These are phyloP conservation scores for Hippoglossus hippoglossus DNA, from an alignment of 2,797 vertebrate species.

Conservation along the genomic window DNA sequence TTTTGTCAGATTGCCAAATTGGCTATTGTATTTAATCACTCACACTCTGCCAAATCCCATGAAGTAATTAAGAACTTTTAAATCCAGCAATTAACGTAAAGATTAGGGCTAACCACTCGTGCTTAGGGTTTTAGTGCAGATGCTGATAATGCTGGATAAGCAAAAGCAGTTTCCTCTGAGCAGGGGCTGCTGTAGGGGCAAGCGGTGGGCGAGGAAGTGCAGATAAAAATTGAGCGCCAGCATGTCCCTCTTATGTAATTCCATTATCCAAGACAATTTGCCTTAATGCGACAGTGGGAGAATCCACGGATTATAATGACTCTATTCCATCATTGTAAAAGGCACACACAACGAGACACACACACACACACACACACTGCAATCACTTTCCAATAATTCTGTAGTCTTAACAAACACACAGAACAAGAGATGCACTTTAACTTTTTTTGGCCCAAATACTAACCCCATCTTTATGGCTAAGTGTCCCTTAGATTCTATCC, in stretches of 20 bases:
- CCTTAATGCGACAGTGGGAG: slow-evolving; percentile 74
- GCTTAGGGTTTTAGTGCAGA: slow-evolving; percentile 71
- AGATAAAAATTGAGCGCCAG: slow-evolving; percentile 67
- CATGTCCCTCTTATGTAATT: slow-evolving; percentile 80
- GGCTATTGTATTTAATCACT: slow-evolving; percentile 77
- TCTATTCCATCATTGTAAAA: slow-evolving; percentile 70
- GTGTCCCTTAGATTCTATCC: slow-evolving; percentile 3
- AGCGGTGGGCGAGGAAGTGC: slow-evolving; percentile 26
- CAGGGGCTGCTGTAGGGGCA: slow-evolving; percentile 30
- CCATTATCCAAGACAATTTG: slow-evolving; percentile 80
- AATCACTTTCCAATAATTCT: slow-evolving; percentile 50
- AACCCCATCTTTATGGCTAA: neutral
- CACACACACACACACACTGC: slow-evolving; percentile 8
- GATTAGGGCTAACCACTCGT: slow-evolving; percentile 72
- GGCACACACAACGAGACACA: slow-evolving; percentile 31
- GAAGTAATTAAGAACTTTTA: slow-evolving; percentile 82
- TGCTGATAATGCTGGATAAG: slow-evolving; percentile 80
- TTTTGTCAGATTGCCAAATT: slow-evolving; percentile 77
- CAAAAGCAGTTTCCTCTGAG: slow-evolving; percentile 67
- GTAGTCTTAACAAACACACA: neutral
- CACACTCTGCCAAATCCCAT: slow-evolving; percentile 75
- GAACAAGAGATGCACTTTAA: slow-evolving; percentile 1
- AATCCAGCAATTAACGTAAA: slow-evolving; percentile 80
- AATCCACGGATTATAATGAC: slow-evolving; percentile 79
- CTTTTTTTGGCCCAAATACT: neutral